phyloP scores from a whole-genome alignment of 1,140 invertebrate species.

The Polyergus mexicanus region DNA sequence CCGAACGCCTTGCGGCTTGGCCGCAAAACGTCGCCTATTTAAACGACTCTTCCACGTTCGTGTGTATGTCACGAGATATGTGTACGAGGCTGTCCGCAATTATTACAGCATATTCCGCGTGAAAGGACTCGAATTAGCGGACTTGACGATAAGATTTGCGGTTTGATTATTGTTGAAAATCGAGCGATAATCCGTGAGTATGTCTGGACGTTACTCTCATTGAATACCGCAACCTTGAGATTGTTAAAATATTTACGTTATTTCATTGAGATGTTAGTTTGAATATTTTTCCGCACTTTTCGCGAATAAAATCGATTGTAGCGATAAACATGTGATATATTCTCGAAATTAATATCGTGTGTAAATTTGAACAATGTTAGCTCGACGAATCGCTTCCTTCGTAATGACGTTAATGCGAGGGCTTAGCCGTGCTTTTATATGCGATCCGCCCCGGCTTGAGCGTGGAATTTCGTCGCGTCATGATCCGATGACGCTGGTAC shows the following conservation, averaged over 20 bases:
- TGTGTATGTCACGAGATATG: background rate
- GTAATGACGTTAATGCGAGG: slow-evolving; percentile 45
- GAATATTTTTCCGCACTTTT: slow-evolving; percentile 44
- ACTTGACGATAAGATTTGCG: slow-evolving; percentile 35
- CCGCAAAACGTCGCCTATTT: slow-evolving; percentile 35
- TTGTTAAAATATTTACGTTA: background rate
- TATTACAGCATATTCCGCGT: slow-evolving; percentile 1
- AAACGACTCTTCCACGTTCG: slow-evolving; percentile 49
- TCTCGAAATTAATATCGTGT: slow-evolving; percentile 53
- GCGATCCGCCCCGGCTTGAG: slow-evolving; percentile 34
- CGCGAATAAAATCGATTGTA: slow-evolving; percentile 31
- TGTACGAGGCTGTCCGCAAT: slow-evolving; percentile 3
- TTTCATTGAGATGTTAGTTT: background rate
- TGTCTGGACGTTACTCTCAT: background rate
- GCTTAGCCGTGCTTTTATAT: slow-evolving; percentile 55
- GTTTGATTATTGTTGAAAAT: background rate
- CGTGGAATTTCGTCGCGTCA: slow-evolving; percentile 60
- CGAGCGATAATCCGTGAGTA: background rate
- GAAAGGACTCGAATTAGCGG: slow-evolving; percentile 16
- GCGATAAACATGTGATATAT: slow-evolving; percentile 10
- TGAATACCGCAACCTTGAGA: background rate
- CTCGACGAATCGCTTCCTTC: slow-evolving; percentile 5
- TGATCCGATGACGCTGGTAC: slow-evolving; percentile 47
- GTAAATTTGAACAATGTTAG: slow-evolving; percentile 48
- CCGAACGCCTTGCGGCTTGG: slow-evolving; percentile 26